phyloP scores from a whole-genome alignment of 2,113 vertebrate species.

The Platycercus adscitus region DNA sequence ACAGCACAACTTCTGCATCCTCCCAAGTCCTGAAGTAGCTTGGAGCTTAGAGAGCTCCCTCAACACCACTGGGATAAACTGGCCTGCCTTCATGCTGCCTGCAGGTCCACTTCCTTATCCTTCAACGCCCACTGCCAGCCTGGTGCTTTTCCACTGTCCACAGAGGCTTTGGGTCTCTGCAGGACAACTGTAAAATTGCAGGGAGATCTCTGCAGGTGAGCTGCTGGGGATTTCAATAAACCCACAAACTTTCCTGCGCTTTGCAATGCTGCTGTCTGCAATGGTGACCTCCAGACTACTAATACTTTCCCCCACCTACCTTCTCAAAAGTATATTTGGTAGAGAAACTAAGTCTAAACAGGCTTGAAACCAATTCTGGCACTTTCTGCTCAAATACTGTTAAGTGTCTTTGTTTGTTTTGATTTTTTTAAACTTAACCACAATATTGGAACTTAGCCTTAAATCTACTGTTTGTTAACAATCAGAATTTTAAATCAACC shows the following conservation, averaged over 20 bases:
- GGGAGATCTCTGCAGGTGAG: neutral
- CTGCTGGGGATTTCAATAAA: neutral
- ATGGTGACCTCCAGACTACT: neutral
- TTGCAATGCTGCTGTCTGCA: neutral
- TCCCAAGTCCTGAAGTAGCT: neutral
- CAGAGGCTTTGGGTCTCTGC: neutral
- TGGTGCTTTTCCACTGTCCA: neutral
- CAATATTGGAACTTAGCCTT: neutral
- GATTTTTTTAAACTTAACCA: neutral
- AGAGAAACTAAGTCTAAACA: neutral
- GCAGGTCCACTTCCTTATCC: neutral
- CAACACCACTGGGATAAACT: neutral
- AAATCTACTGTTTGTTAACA: conserved; percentile 32
- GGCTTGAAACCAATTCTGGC: neutral
- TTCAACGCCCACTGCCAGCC: neutral
- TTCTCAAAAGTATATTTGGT: neutral
- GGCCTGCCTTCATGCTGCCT: neutral
- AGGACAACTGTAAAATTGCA: neutral
- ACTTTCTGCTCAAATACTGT: conserved; percentile 34
- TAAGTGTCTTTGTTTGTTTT: neutral
- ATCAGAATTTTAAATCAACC: conserved; percentile 17
- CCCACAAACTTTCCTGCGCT: neutral
- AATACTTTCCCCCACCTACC: neutral
- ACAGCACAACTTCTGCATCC: neutral
- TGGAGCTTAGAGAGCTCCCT: neutral